These are phyloP conservation scores for Echinometra lucunter DNA, from an alignment of 53 echinoderm and acorn worm genomes.

Conservation along the genomic window DNA sequence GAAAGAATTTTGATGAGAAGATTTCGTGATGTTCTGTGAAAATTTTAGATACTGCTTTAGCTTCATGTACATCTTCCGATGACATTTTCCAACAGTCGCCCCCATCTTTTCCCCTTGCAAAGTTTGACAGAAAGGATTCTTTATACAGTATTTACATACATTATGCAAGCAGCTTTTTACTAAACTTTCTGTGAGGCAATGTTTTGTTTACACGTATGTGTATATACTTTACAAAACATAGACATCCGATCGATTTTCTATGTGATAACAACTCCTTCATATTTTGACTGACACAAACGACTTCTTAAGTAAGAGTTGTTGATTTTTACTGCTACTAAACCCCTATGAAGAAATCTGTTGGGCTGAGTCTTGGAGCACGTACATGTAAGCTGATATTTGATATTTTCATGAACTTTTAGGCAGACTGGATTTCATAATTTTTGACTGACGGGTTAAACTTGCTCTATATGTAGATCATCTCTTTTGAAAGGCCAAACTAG, in stretches of 20 bases:
- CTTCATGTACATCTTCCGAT: too few species aligned
- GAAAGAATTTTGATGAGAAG: too few species aligned
- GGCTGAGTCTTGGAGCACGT: neutral
- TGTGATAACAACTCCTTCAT: neutral
- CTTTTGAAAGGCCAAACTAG: neutral
- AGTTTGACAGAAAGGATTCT: neutral
- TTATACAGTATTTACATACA: neutral
- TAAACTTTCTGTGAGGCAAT: neutral
- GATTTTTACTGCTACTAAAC: neutral
- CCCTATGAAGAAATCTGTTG: slow-evolving; percentile 34
- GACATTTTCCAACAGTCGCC: too few species aligned
- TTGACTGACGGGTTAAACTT: neutral
- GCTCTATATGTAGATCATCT: neutral
- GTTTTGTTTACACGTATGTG: neutral
- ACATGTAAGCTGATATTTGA: slow-evolving; percentile 4
- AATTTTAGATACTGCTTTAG: too few species aligned
- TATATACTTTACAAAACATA: neutral
- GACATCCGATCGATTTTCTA: neutral
- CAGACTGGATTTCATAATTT: neutral
- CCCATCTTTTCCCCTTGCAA: neutral
- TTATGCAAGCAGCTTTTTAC: neutral
- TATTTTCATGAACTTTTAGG: neutral
- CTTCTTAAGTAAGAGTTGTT: slow-evolving; percentile 26
- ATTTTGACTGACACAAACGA: slow-evolving; percentile 35
- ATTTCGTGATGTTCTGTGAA: too few species aligned